Evolutionary conservation across 2,888 invertebrate genomes (phyloP), one percentile per base, ranked within the genome.

Genomic region (Adelphocoris suturalis): DNA sequence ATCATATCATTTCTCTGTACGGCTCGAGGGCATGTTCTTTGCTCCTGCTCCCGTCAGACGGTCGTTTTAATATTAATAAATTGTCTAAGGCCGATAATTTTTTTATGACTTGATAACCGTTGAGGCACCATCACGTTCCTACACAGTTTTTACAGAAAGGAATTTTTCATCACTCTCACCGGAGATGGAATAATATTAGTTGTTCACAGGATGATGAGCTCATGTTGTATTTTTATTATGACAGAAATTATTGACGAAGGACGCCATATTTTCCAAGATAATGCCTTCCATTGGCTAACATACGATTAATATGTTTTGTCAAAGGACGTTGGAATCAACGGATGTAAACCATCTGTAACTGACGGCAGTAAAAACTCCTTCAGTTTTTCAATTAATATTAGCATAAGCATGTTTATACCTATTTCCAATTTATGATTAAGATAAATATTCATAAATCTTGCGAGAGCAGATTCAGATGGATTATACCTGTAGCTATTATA

Each of bases 1-100:
- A 78, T 78, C 78, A 78, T 78, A 78, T 78, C 78, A 78, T 78
- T 78, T 78, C 46, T n/a, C 78, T 19, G 46, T 46, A 7, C 13
- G 16, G n/a, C 78, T 46, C 19, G 78, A 47, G 78, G 78, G 46
- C 78, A 78, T 78, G 47, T 76, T 14, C 28, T 27, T 28, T 14
- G 46, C 78, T 78, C 46, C 78, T n/a, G 78, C 23, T 52, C 68
- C 9, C 57, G 57, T 57, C 57, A 57, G 19, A 57, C 23, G 23
- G 68, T 68, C 5, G 23, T 68, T 68, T n/a, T 68, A 27, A 68
- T 27, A 68, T 68, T 68, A 68, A 68, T 68, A 68, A 68, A 68
- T 23, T 68, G 13, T 68, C 23, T 7, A 12, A 19, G 68, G 12
- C 12, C 68, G 68, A 68, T 68, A 23, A 27, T 23, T 68, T 19